Base-by-base conservation (phyloP, 2,113 vertebrate species). In the Perca flavescens region DNA sequence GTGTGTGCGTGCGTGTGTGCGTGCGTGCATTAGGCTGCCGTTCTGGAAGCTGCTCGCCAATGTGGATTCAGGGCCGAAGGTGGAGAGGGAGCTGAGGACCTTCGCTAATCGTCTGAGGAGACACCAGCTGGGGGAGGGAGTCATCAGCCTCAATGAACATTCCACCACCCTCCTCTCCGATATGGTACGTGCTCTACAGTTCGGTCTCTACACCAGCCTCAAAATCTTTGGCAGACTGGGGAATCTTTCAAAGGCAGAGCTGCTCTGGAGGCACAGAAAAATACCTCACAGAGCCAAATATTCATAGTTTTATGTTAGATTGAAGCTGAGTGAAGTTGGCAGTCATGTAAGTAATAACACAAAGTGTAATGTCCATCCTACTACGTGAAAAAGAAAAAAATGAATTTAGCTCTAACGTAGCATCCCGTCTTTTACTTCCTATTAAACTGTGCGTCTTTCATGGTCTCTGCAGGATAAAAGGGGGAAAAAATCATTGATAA, bases 131-230 rank as follows among this genome's bases (percentile, higher is more conserved):
- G 96, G 94, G 74, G 95, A 97, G 64, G 96, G 97, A 43, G 90
- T 97, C 68, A 96, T 97, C 92, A 95, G 92, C 77, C 94, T 97
- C 79, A 96, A 92, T 49, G 97, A 97, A 95, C 95, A 85, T 87
- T 93, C 95, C 95, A 97, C 97, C 2, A 86, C 92, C 70, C 40
- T 96, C 87, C 95, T 98, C 7, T 92, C 94, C 0, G 94, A 95
- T 0, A 75, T 73, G 95, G 97, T 97, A 94, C 8, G 82, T 73
- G 50, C 40, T 52, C 53, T 12, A 7, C 11, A 6, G 6, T 21
- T 1, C 47, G 47, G 21, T 46, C 31, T 61, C 11, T 36, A 6
- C 61, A 5, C 5, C 52, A 47, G 13, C 52, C 17, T 57, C 22
- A 11, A 47, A 34, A 4, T n/a, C 25, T 36, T 34, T 5, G 21